Evolutionary conservation across 2,113 vertebrate genomes (phyloP), one percentile per base, ranked within the genome.

Genomic region (Bufo gargarizans): DNA sequence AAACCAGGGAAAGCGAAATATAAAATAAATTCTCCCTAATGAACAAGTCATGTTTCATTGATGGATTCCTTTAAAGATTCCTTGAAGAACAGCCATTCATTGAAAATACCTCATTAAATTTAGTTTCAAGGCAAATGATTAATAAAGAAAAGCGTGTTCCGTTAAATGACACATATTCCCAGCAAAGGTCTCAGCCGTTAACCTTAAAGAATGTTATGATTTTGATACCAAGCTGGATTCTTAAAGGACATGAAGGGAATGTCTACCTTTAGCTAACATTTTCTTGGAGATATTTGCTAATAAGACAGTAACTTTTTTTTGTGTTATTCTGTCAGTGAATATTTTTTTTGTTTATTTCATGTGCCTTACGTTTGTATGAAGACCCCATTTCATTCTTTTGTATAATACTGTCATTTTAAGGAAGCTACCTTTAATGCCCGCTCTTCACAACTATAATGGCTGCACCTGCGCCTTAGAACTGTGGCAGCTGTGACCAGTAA

Each of bases 371-470:
- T 49, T 72, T 81, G 56, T 82, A 20, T 74, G 78, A 74, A 88
- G 79, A 17, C 53, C 63, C 77, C 53, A 59, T 88, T 88, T 88
- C 6, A 59, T 61, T 80, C 19, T 74, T 89, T 87, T 0, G 33
- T 90, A 77, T 92, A 90, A 19, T 71, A 67, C 20, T 22, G 65
- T 67, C 74, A 59, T 72, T 88, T 93, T 93, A 93, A 90, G 94
- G 94, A 94, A 92, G 92, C 91, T 92, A 94, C 94, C 95, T 95
- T 96, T 93, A 96, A 96, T 92, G 93, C 20, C 56, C 6, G 90
- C 94, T 94, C 93, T 94, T 96, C 94, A 94, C 93, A 93, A 95
- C 94, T 92, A 90, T 95, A 96, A 97, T 94, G 94, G 94, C 95
- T 90, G 95, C 96, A 97, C 97, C 97, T 96, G 94, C 94, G 94